Conservation (phyloP, 2,113 vertebrate genomes). For the Corapipo altera region DNA sequence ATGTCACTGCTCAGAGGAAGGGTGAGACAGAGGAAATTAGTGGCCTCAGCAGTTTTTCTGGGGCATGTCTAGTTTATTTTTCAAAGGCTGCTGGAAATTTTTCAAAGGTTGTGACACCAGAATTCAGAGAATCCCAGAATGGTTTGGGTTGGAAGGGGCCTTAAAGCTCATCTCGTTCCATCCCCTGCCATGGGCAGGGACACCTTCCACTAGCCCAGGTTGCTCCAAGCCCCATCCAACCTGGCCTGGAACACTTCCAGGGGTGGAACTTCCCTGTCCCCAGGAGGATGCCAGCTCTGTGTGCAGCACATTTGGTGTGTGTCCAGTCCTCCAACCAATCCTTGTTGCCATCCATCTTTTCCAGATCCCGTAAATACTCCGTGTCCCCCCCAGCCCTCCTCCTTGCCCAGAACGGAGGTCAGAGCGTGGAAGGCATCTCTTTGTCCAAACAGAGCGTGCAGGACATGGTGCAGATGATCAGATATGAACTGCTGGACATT, state of each 20-base stretch:
- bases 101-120: neutral
- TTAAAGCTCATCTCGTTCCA: neutral
- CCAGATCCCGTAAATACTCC: conserved; percentile 77
- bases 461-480: conserved; percentile 75
- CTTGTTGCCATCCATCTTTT: neutral
- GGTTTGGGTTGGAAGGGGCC: neutral
- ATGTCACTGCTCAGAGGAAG: neutral
- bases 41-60: neutral
- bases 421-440: conserved; percentile 39
- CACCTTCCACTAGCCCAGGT: neutral
- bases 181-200: neutral
- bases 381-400: conserved; percentile 81
- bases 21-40: neutral
- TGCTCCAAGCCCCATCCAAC: accelerated
- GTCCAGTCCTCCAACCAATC: neutral
- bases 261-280: neutral
- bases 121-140: neutral
- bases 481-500: conserved; percentile 67
- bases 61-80: neutral
- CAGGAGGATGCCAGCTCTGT: neutral
- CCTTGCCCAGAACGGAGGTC: conserved; percentile 69
- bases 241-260: neutral
- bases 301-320: neutral
- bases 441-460: conserved; percentile 54
- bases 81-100: neutral